phyloP scores from a whole-genome alignment of 2,888 invertebrate species.

The Lepeophtheirus nordmannii region DNA sequence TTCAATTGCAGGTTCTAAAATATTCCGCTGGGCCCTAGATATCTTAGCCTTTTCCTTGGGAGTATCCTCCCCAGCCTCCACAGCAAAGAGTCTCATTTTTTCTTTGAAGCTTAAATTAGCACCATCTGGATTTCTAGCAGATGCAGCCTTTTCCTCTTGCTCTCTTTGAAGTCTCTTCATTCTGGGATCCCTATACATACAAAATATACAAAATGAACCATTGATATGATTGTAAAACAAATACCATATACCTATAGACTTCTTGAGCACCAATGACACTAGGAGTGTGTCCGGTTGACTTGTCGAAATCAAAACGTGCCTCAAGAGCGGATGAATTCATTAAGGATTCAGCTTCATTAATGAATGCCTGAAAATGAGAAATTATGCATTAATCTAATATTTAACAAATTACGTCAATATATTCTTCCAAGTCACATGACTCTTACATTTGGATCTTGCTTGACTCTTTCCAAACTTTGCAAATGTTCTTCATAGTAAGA shows the following conservation, averaged over 20 bases:
- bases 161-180: conserved; percentile 65
- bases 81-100: conserved; percentile 98
- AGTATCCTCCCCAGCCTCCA: conserved; percentile 84
- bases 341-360: conserved; percentile 61
- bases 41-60: conserved; percentile 90
- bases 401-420: too few species aligned
- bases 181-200: conserved; percentile 66
- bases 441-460: conserved; percentile 65
- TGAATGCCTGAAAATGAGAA: conserved; percentile 48
- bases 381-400: not conserved
- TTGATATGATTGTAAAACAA: too few species aligned
- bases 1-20: conserved; percentile 34
- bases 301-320: conserved; percentile 19
- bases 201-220: conserved; percentile 10
- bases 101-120: conserved; percentile 93
- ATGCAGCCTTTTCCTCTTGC: conserved; percentile 38
- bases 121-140: conserved; percentile 49
- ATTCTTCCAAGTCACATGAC: too few species aligned
- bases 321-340: conserved; percentile 33
- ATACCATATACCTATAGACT: conserved; percentile 56
- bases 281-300: conserved; percentile 52
- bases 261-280: conserved; percentile 97
- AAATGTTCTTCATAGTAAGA: conserved; percentile 35
- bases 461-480: conserved; percentile 39
- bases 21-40: conserved; percentile 84